Percentiles rank a stretch among this genome's conserved stretches.
phyloP scores from a whole-genome alignment of 2,797 vertebrate species.

The Capromys pilorides region DNA sequence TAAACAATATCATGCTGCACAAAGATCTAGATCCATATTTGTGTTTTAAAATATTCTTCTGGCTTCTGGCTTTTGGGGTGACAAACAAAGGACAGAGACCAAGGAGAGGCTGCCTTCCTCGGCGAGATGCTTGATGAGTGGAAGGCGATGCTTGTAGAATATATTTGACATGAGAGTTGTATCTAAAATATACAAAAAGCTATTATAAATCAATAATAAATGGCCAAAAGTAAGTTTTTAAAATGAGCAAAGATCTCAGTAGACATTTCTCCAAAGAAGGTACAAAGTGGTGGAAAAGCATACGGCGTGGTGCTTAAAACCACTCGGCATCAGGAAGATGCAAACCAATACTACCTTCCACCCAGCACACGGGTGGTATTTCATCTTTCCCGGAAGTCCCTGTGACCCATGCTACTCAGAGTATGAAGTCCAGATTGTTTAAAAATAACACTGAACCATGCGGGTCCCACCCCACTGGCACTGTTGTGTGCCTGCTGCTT shows the following conservation, averaged over 20 bases:
- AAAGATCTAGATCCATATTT: neutral
- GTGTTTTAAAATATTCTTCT: neutral
- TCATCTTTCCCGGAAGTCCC: neutral
- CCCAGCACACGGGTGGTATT: rapidly evolving
- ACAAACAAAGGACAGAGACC: neutral
- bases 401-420: neutral
- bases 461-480: too few relatives aligned
- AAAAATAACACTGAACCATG: neutral
- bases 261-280: neutral
- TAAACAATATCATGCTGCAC: neutral
- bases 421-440: neutral
- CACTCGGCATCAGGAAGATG: neutral
- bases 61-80: neutral
- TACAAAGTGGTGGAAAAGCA: neutral
- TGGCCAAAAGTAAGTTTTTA: neutral
- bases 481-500: rapidly evolving
- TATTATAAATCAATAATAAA: neutral
- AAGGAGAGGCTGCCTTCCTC: neutral
- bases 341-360: neutral
- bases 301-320: neutral
- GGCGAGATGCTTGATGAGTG: neutral
- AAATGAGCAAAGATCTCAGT: neutral
- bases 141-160: neutral
- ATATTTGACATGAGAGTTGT: neutral
- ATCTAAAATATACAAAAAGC: neutral